Base-by-base conservation (phyloP, 2,888 invertebrate genomes). In the Corythucha ciliata region DNA sequence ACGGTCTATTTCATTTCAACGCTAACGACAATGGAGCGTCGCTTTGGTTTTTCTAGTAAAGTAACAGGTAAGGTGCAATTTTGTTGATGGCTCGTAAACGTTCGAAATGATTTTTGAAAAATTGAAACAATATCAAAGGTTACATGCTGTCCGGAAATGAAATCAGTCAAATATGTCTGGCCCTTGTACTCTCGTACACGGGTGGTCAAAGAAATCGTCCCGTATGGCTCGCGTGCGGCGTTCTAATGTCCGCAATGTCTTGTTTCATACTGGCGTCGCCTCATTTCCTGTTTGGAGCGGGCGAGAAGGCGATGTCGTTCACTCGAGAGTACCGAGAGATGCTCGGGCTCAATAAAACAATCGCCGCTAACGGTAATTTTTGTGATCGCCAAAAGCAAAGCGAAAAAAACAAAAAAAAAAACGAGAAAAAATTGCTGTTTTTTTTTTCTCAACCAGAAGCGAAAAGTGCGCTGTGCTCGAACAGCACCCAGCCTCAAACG, bases 201-300 rank as follows among this genome's bases (percentile, higher is more conserved):
- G 80, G 79, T 8, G 79, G 79, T n/a, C 74, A 77, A 56, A 73
- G 79, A 29, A 78, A 80, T 66, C 72, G 81, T 37, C 80, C 81
- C 1, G 68, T 74, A 45, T 80, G 79, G 78, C 76, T 80, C 54
- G 77, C 79, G 7, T 73, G 74, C 66, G 80, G 80, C 10, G 77
- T 79, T 37, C 69, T 74, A 8, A 70, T 74, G 58, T 78, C 78
- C 46, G 75, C 77, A 7, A 34, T 76, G 8, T 78, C 78, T 36
- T 79, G 79, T 59, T 74, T 75, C 58, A 74, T 79, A 14, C 65
- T 79, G 24, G 76, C 76, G 0, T 60, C 75, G 55, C 79, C 79
- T 0, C 79, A 80, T 62, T 69, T 76, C 53, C 70, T 79, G 39
- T 79, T 76, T 58, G 79, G 79, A 0, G 73, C 77, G 0, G 79